Evolutionary conservation across 2,113 vertebrate genomes (phyloP), one percentile per base, ranked within the genome.

Genomic region (Solea senegalensis): DNA sequence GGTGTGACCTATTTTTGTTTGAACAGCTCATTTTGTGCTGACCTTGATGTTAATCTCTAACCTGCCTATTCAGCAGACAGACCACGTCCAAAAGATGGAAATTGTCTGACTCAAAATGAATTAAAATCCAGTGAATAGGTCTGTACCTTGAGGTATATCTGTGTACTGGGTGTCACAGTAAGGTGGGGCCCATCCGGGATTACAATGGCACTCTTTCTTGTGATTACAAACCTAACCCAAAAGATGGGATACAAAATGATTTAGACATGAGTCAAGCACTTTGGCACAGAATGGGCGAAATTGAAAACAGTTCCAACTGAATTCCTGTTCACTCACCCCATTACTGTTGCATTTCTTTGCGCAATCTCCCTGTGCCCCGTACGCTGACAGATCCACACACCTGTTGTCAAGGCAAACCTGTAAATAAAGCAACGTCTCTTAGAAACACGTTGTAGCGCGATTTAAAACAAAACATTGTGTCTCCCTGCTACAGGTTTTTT

Each of bases 191-290:
- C 96, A 98, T 68, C 96, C 94, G 0, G 93, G 88, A 0, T 92
- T 70, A 40, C 97, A 98, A 83, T 96, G 95, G 40, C 97, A 97
- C 16, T 94, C 73, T 0, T 74, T 77, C 78, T 94, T 94, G 69
- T 98, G 95, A 70, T 96, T 95, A 88, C 97, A 98, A 72, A 96
- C 94, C 96, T 98, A 67, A 1, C 78, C 11, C 45, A 28, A 5
- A 13, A 34, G 16, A 8, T 7, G 28, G 21, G 21, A 21, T 21
- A 21, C 21, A 14, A 72, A 7, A 7, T 0, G 3, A 41, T 55
- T 21, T 4, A 66, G 15, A 12, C 3, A 2, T 4, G 2, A 79
- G 41, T 56, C 3, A 27, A n/a, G 49, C 16, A 26, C 62, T 65
- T 70, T 28, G 13, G 15, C 14, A 34, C 10, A 46, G 13, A 14